Percentiles rank a stretch among this genome's conserved stretches.
Conservation (phyloP, 1,140 invertebrate species). For the Drosophila subpulchrella region DNA sequence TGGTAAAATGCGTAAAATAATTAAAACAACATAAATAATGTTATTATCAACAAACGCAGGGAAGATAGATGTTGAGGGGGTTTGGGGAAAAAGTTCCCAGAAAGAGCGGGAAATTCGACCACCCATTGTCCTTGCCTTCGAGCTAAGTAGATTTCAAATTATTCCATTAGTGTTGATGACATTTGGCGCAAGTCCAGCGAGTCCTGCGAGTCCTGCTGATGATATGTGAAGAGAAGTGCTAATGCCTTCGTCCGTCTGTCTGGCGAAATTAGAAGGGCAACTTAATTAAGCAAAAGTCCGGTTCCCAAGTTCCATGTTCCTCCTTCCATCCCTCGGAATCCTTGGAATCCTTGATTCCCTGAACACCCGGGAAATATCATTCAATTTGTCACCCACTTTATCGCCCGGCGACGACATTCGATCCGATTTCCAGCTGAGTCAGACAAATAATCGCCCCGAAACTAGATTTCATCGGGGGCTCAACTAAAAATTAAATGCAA, state of each 20-base stretch:
- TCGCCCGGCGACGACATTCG: constrained; percentile 37
- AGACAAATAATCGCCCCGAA: constrained; percentile 51
- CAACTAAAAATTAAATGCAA: constrained; percentile 72
- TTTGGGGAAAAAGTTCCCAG: not conserved
- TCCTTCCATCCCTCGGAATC: not conserved
- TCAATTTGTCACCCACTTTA: constrained; percentile 62
- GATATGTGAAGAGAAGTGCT: constrained; percentile 65
- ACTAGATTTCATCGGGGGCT: constrained; percentile 27
- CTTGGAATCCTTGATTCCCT: not conserved
- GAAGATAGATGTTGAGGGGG: constrained; percentile 2
- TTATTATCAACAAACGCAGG: constrained; percentile 52
- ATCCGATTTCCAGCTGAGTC: constrained; percentile 39
- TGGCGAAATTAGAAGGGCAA: constrained; percentile 40
- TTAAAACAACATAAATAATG: constrained; percentile 76
- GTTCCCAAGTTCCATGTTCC: not conserved
- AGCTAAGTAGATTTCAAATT: constrained; percentile 82
- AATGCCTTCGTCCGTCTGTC: constrained; percentile 46
- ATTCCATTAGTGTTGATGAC: constrained; percentile 81
- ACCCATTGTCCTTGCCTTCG: constrained; percentile 48
- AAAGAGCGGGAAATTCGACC: constrained; percentile 13
- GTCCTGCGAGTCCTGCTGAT: constrained; percentile 31
- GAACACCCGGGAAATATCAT: constrained; percentile 16
- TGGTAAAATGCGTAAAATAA: constrained; percentile 71
- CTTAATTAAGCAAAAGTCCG: constrained; percentile 45
- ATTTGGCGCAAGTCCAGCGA: constrained; percentile 47